These are phyloP conservation scores for Periophthalmus modestus DNA, from an alignment of 2,113 vertebrate species.

Conservation along the genomic window DNA sequence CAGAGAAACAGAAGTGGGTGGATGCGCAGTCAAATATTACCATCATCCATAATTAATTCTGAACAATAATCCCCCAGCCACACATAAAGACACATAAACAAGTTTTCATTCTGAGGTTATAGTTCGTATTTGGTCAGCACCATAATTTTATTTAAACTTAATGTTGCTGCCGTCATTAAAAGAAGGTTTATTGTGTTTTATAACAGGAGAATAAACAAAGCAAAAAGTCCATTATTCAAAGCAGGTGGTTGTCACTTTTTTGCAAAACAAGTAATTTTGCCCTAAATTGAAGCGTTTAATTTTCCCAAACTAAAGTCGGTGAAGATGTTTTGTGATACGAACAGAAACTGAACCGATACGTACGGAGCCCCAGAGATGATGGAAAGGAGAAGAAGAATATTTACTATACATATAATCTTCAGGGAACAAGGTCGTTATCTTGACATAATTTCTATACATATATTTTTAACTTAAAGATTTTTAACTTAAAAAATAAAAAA, in stretches of 20 bases:
- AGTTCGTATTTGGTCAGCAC: neutral
- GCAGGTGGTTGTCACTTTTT: slow-evolving; percentile 6
- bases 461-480: no score
- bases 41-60: slow-evolving; percentile 45
- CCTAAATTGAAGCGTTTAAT: slow-evolving; percentile 3
- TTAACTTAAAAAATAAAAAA: no score
- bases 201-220: neutral
- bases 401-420: no score
- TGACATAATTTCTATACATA: no score
- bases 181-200: neutral
- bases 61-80: slow-evolving; percentile 33
- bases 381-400: no score
- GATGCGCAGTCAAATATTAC: slow-evolving; percentile 17
- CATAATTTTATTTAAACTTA: neutral
- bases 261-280: slow-evolving; percentile 3
- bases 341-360: no score
- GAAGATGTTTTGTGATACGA: neutral
- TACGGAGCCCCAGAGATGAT: no score
- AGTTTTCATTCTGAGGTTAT: slow-evolving; percentile 9
- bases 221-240: slow-evolving; percentile 3
- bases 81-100: neutral
- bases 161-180: neutral
- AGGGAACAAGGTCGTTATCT: no score
- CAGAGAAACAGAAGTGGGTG: slow-evolving; percentile 1
- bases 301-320: neutral